A percentile compares a stretch with the other conserved stretches of the same genome.
Evolutionary conservation across 2,888 invertebrate species (phyloP).

Genomic region (Yponomeuta sedellus): DNA sequence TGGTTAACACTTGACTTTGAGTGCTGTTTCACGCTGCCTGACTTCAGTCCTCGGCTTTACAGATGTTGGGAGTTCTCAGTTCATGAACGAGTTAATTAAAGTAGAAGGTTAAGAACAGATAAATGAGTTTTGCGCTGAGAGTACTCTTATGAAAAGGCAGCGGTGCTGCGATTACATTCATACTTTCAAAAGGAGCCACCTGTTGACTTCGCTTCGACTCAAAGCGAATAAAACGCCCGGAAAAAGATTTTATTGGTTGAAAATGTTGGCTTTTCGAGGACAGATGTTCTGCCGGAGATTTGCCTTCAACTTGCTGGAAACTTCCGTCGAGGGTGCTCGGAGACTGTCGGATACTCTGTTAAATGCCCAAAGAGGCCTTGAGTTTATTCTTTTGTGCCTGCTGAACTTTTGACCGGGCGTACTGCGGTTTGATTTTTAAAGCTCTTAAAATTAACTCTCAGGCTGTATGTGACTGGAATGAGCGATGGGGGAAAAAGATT

Average conservation of each 20-base stretch:
- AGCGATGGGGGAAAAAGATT: neutral
- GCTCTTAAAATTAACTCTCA: conserved; percentile 16
- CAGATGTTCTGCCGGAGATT: conserved; percentile 57
- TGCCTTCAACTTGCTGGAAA: conserved; percentile 43
- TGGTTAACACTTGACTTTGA: conserved; percentile 8
- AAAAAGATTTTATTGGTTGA: conserved; percentile 62
- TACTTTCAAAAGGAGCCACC: conserved; percentile 65
- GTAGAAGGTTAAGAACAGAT: neutral
- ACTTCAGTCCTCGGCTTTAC: conserved; percentile 2
- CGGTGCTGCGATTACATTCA: conserved; percentile 56
- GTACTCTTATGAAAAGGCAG: conserved; percentile 29
- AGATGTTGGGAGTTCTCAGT: neutral
- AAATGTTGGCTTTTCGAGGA: conserved; percentile 47
- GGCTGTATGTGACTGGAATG: neutral
- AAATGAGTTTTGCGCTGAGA: neutral
- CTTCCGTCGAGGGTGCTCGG: conserved; percentile 48
- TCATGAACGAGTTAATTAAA: conserved; percentile 1
- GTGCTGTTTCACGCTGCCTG: conserved; percentile 1
- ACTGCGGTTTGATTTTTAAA: conserved; percentile 18
- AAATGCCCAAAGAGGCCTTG: conserved; percentile 35
- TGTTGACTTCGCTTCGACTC: conserved; percentile 48
- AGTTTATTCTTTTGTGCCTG: conserved; percentile 31
- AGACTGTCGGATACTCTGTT: conserved; percentile 36
- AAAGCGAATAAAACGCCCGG: conserved; percentile 43
- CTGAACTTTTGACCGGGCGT: conserved; percentile 33